Evolutionary conservation across 2,797 vertebrate species (phyloP).

Genomic region (Taenioides sp.): DNA sequence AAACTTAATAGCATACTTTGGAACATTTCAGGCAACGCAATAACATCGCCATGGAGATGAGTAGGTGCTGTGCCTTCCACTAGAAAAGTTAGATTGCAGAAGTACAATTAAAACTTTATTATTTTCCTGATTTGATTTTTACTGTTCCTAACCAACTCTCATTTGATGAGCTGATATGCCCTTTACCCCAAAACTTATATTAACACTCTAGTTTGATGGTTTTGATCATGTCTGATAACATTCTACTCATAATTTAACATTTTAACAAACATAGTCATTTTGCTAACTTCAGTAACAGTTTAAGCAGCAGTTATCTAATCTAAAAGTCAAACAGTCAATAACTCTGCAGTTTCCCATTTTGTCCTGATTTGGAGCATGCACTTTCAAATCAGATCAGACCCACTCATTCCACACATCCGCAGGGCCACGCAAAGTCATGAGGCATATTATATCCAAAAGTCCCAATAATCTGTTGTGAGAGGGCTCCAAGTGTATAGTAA

Average conservation of each 20-base stretch:
- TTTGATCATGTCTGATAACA: neutral
- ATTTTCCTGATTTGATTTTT: no score
- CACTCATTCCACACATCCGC: constrained; percentile 2
- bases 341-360: constrained; percentile 3
- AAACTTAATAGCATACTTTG: no score
- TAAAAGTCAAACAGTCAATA: neutral
- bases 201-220: neutral
- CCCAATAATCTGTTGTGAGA: constrained; percentile 16
- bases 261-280: neutral
- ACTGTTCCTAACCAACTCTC: neutral
- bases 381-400: constrained; percentile 7
- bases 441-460: constrained; percentile 11
- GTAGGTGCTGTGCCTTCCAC: no score
- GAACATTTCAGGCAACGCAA: no score
- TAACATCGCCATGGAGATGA: no score
- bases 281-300: neutral
- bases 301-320: neutral
- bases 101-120: no score
- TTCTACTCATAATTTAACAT: neutral
- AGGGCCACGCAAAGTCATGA: constrained; percentile 1
- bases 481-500: constrained; percentile 5
- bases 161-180: neutral
- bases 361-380: neutral
- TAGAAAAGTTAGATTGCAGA: no score
- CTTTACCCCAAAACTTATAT: neutral